These are phyloP conservation scores for Brachypteracias leptosomus DNA, from an alignment of 2,113 vertebrate genomes.

Conservation along the genomic window DNA sequence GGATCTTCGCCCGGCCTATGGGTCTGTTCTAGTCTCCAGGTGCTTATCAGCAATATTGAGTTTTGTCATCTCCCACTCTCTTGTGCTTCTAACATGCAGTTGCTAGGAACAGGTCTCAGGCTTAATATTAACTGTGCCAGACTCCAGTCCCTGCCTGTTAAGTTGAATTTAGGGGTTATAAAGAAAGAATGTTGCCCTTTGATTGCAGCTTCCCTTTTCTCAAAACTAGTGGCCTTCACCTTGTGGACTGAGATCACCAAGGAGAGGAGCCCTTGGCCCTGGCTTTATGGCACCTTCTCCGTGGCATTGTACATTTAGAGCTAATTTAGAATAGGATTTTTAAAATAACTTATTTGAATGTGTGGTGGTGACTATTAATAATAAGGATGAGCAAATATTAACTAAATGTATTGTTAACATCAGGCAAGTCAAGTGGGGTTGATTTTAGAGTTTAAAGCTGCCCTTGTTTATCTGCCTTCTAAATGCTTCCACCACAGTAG, in stretches of 20 bases:
- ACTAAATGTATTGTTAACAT: background rate
- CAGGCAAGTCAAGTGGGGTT: background rate
- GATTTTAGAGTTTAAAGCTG: background rate
- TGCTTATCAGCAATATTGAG: background rate
- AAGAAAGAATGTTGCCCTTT: background rate
- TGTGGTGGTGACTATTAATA: background rate
- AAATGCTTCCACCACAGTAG: background rate
- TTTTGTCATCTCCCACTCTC: no score
- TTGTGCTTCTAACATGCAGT: no score
- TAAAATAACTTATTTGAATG: background rate
- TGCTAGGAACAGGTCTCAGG: background rate
- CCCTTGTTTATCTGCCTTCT: background rate
- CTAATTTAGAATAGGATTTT: background rate
- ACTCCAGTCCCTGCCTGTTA: background rate
- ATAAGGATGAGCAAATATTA: background rate
- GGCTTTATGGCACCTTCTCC: fast-evolving
- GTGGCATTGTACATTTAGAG: background rate
- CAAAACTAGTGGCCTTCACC: background rate
- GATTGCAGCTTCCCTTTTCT: background rate
- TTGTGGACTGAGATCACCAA: background rate
- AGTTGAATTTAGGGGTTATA: background rate
- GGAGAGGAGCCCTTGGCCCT: background rate
- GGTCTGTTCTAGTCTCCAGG: background rate
- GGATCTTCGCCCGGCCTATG: no score
- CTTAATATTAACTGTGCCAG: background rate